Evolutionary conservation across 2,888 invertebrate genomes (phyloP).

Genomic region (Synanthedon andrenaeformis): DNA sequence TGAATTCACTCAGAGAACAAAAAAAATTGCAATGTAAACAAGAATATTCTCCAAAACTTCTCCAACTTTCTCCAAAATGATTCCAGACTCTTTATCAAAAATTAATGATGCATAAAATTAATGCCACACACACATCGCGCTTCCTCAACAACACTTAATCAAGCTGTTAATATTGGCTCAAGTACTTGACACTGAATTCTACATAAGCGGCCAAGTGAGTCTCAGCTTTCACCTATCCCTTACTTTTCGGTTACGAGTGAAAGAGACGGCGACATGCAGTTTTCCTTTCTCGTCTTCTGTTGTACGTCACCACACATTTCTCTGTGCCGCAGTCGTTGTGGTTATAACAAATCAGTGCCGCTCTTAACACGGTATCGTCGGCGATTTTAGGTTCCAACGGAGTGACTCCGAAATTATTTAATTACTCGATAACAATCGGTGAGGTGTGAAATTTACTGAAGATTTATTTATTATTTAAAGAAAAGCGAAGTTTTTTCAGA

Average conservation of each 20-base stretch:
- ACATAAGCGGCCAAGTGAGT: constrained; percentile 56
- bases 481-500: background rate
- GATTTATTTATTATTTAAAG: background rate
- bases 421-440: constrained; percentile 31
- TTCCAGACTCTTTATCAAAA: background rate
- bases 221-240: constrained; percentile 42
- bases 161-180: constrained; percentile 15
- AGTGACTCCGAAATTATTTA: constrained; percentile 38
- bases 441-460: constrained; percentile 22
- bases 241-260: constrained; percentile 27
- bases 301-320: constrained; percentile 61
- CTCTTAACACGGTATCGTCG: constrained; percentile 47
- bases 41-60: too few relatives aligned
- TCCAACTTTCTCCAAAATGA: too few relatives aligned
- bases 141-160: constrained; percentile 9
- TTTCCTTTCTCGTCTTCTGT: constrained; percentile 55
- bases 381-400: constrained; percentile 44
- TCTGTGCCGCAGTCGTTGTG: constrained; percentile 35
- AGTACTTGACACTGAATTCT: constrained; percentile 58
- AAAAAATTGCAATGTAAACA: too few relatives aligned
- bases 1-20: too few relatives aligned
- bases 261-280: constrained; percentile 37
- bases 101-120: constrained; percentile 4
- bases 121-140: background rate
- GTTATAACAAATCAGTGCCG: constrained; percentile 53